These are phyloP conservation scores for Malurus elegans DNA, from an alignment of 2,113 vertebrate species.

Conservation along the genomic window DNA sequence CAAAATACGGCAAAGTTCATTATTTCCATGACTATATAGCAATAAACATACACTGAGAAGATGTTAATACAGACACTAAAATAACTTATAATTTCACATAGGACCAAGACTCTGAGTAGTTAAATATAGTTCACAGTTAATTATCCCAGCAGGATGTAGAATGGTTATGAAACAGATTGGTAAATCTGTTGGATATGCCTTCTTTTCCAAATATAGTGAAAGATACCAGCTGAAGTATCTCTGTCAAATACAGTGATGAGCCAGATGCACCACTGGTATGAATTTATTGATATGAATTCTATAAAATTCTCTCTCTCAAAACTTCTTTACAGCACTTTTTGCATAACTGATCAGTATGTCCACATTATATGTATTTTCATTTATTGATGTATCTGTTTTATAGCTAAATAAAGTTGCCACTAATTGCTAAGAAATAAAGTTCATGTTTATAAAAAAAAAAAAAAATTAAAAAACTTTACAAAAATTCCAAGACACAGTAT, in stretches of 20 bases:
- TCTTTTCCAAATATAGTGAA: constrained; percentile 44
- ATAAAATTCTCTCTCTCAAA: background rate
- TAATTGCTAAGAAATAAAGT: background rate
- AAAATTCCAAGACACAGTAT: background rate
- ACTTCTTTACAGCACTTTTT: background rate
- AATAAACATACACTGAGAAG: background rate
- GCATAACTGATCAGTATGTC: background rate
- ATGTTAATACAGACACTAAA: background rate
- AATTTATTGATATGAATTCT: background rate
- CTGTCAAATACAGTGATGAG: background rate
- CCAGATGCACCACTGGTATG: background rate
- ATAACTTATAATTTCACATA: constrained; percentile 7
- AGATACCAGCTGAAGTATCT: constrained; percentile 9
- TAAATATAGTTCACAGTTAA: constrained; percentile 48
- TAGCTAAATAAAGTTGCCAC: background rate
- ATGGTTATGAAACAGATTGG: constrained; percentile 17
- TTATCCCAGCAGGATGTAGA: constrained; percentile 46
- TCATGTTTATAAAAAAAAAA: background rate
- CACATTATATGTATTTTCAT: background rate
- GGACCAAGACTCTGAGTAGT: background rate
- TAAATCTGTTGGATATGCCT: constrained; percentile 30
- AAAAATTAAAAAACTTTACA: too few species aligned
- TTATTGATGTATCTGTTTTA: background rate
- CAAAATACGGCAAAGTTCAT: background rate
- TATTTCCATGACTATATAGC: background rate